These are phyloP conservation scores for Peromyscus maniculatus DNA, from an alignment of 2,113 vertebrate genomes.

Conservation along the genomic window DNA sequence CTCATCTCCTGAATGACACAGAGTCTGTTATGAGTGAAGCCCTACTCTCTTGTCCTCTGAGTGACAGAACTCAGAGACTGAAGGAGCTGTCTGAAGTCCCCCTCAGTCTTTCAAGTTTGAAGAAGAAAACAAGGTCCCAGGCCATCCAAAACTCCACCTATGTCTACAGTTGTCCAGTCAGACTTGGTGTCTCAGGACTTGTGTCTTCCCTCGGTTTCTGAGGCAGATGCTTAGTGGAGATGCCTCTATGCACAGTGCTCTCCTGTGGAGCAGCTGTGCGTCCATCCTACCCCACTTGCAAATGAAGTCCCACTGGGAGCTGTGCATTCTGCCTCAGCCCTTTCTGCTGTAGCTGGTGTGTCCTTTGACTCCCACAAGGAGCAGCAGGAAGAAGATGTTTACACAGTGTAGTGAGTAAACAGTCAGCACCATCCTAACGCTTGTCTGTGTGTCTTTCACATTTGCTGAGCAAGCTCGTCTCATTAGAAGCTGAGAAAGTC, in stretches of 20 bases:
- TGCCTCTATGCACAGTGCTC: accelerated
- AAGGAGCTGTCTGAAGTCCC: background rate
- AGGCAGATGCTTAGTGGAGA: background rate
- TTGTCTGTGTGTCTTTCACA: accelerated
- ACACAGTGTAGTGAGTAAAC: background rate
- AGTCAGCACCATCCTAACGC: background rate
- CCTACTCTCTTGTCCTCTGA: background rate
- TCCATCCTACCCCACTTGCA: too few relatives aligned
- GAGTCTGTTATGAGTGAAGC: too few relatives aligned
- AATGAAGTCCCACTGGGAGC: background rate
- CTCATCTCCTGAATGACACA: too few relatives aligned
- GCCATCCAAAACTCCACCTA: background rate
- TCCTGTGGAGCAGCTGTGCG: background rate
- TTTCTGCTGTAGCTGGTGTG: background rate
- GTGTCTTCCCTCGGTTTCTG: background rate
- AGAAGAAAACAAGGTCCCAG: background rate
- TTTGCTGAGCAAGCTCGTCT: too few relatives aligned
- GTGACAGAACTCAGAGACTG: background rate
- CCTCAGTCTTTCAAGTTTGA: background rate
- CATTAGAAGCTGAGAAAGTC: too few relatives aligned
- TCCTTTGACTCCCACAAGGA: background rate
- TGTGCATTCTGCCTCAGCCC: background rate
- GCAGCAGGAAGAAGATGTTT: constrained; percentile 59
- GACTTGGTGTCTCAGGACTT: accelerated
- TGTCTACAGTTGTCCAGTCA: accelerated